Percentiles rank a stretch among this genome's conserved stretches.
These are phyloP conservation scores for Typhlomys cinereus DNA, from an alignment of 2,113 vertebrate species.

Conservation along the genomic window DNA sequence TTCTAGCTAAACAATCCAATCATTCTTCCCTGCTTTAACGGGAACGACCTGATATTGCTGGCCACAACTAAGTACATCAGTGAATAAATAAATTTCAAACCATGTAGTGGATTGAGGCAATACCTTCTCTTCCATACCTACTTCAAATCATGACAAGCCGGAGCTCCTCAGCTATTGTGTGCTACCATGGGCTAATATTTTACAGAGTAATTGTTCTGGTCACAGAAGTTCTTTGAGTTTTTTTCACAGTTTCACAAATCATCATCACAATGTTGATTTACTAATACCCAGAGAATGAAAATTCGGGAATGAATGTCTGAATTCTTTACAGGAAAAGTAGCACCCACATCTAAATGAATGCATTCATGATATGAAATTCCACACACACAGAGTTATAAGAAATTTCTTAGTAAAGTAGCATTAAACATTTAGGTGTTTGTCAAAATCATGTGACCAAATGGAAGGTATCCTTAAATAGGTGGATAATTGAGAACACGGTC, in stretches of 20 bases:
- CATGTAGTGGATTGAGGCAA: background rate
- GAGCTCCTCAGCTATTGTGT: background rate
- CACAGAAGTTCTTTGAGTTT: background rate
- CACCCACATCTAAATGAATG: background rate
- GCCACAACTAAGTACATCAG: background rate
- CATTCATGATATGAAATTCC: background rate
- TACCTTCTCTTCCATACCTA: background rate
- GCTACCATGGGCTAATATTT: background rate
- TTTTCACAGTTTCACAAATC: background rate
- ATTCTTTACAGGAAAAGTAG: background rate
- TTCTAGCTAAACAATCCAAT: background rate
- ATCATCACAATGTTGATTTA: background rate
- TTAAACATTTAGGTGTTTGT: too few species aligned
- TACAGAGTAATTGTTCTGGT: background rate
- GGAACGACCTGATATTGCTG: background rate
- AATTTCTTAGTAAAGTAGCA: background rate
- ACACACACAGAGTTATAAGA: background rate
- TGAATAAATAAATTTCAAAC: conserved; percentile 1
- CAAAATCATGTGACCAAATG: background rate
- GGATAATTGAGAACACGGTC: background rate
- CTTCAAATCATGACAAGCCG: background rate
- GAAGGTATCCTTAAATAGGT: background rate
- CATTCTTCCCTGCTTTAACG: background rate
- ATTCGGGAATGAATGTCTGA: background rate
- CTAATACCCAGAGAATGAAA: background rate